A percentile compares a stretch with the other conserved stretches of the same genome.
These are phyloP conservation scores for Coptodon rendalli DNA, from an alignment of 2,113 vertebrate species.

Conservation along the genomic window DNA sequence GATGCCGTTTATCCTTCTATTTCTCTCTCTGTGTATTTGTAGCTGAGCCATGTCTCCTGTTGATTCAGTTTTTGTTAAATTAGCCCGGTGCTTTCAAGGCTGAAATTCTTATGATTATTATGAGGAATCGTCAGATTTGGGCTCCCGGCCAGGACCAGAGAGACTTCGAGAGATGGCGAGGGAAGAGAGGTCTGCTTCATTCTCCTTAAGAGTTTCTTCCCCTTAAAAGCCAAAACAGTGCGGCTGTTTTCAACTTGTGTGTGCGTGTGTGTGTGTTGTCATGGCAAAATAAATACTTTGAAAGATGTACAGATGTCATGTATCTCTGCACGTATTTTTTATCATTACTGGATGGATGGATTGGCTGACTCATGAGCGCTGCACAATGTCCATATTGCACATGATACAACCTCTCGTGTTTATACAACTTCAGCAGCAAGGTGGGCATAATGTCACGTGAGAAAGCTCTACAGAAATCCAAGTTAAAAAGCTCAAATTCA, in stretches of 20 bases:
- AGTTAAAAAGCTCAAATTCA: background rate
- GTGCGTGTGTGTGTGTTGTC: background rate
- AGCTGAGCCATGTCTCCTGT: background rate
- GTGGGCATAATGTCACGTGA: background rate
- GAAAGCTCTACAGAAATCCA: background rate
- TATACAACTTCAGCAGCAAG: background rate
- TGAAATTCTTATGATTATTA: background rate
- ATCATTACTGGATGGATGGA: background rate
- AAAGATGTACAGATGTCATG: background rate
- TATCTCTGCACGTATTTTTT: background rate
- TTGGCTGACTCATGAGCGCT: background rate
- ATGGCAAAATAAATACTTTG: background rate
- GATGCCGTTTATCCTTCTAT: background rate
- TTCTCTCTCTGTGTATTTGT: background rate
- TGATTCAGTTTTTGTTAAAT: conserved; percentile 6
- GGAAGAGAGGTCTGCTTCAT: background rate
- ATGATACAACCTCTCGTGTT: background rate
- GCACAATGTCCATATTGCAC: background rate
- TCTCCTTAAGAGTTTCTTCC: background rate
- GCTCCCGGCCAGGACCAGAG: background rate
- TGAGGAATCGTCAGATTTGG: background rate
- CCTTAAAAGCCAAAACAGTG: background rate
- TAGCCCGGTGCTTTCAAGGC: conserved; percentile 1
- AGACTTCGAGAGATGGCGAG: background rate
- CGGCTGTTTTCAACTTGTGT: background rate